Evolutionary conservation across 2,888 invertebrate species (phyloP).

Genomic region (Drosophila neonasuta): DNA sequence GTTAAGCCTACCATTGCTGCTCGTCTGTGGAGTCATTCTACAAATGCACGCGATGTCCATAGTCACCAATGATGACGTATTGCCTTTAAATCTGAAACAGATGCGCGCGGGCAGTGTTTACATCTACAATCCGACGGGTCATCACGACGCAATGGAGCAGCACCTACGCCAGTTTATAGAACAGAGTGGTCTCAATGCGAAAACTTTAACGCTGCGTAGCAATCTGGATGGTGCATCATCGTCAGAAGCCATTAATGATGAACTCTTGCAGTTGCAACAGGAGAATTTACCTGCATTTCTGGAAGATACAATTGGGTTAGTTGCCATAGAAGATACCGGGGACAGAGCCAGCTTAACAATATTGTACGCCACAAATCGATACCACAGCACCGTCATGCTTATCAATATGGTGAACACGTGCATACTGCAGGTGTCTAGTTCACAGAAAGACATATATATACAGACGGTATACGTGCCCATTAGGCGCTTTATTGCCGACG

Average conservation of each 20-base stretch:
- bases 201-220: conserved; percentile 41
- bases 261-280: conserved; percentile 70
- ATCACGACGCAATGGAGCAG: conserved; percentile 49
- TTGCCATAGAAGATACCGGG: conserved; percentile 58
- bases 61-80: conserved; percentile 59
- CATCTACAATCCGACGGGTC: conserved; percentile 57
- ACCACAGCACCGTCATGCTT: conserved; percentile 84
- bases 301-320: conserved; percentile 77
- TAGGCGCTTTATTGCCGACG: conserved; percentile 68
- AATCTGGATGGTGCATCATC: background rate
- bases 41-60: conserved; percentile 73
- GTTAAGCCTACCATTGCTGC: conserved; percentile 70
- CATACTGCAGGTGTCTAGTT: conserved; percentile 78
- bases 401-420: conserved; percentile 83
- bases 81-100: conserved; percentile 69
- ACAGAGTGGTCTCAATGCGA: conserved; percentile 55
- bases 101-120: conserved; percentile 69
- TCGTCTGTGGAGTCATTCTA: conserved; percentile 65
- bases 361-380: conserved; percentile 83
- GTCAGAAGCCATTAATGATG: conserved; percentile 41
- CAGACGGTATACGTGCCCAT: conserved; percentile 75
- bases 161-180: conserved; percentile 66
- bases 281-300: conserved; percentile 78
- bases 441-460: conserved; percentile 50
- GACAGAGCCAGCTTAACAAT: conserved; percentile 68